Evolutionary conservation across 2,797 vertebrate species (phyloP), one percentile per base, ranked within the genome.

Genomic region (Gorsachius magnificus): DNA sequence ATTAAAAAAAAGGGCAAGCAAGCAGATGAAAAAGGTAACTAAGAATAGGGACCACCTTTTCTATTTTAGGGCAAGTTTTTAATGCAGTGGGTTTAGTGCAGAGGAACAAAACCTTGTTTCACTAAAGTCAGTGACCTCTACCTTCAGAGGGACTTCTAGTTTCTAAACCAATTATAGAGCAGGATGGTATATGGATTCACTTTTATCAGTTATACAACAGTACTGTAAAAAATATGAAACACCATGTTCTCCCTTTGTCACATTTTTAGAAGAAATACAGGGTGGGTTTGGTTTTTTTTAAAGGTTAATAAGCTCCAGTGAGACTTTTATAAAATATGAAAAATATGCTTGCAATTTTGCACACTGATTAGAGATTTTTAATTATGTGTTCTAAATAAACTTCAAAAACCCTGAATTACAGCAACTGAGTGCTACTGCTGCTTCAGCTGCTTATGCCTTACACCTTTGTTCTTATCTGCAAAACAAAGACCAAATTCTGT

Each of bases 231-330:
- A 51, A 14, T 7, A 45, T 1, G 25, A 51, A 85, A 48, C 33
- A 57, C 36, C 3, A 3, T 9, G 5, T 68, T 58, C n/a, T 72
- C 46, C 33, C 31, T 69, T 54, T 51, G 35, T 46, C 15, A 38
- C 4, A 24, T 50, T 87, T 94, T 89, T 12, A 69, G 31, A 82
- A 82, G 13, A 93, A 91, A 92, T 41, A 70, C 8, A 26, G 41
- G 41, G 41, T 9, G 8, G 64, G 64, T 31, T 21, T 31, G 46
- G 29, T 3, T 35, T 35, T 75, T 76, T 21, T 5, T 28, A 51
- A 80, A 94, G 38, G 38, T 79, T 95, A 96, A 81, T 58, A 95
- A 83, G 87, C 50, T 88, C 94, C 82, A 86, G 46, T 51, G 91
- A 95, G 87, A 91, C 35, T 78, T 65, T 15, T 53, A 29, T 50